These are phyloP conservation scores for Pelobates fuscus DNA, from an alignment of 2,113 vertebrate genomes.

Conservation along the genomic window DNA sequence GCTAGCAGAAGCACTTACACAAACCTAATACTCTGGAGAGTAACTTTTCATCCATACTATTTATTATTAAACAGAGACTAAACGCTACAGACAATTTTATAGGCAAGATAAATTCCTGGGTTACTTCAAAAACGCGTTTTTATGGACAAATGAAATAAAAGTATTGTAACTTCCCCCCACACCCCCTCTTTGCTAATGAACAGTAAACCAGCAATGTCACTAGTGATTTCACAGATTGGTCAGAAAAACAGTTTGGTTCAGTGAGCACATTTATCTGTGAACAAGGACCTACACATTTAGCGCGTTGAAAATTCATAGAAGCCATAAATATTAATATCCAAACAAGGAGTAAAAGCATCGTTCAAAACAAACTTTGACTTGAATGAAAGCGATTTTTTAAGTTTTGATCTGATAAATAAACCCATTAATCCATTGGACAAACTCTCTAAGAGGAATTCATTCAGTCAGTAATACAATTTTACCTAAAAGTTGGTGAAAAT, in stretches of 20 bases:
- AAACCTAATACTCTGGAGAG: conserved; percentile 24
- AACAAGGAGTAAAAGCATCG: neutral
- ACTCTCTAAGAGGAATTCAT: too few relatives aligned
- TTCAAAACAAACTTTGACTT: neutral
- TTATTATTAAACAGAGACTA: conserved; percentile 40
- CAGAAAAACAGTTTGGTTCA: conserved; percentile 32
- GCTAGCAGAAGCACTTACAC: conserved; percentile 30
- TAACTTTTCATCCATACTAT: conserved; percentile 39
- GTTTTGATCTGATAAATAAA: too few relatives aligned
- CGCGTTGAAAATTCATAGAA: neutral
- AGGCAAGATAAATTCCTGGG: conserved; percentile 24
- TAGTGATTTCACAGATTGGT: conserved; percentile 40
- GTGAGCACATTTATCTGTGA: conserved; percentile 15
- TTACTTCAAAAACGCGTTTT: conserved; percentile 24
- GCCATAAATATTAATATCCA: neutral
- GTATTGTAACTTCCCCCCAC: neutral
- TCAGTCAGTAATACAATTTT: too few relatives aligned
- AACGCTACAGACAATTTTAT: conserved; percentile 5
- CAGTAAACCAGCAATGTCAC: conserved; percentile 34
- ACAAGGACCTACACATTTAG: neutral
- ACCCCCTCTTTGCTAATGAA: conserved; percentile 34
- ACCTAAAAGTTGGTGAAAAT: too few relatives aligned
- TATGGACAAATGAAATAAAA: conserved; percentile 24
- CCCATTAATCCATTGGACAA: too few relatives aligned
- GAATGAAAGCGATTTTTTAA: too few relatives aligned